Evolutionary conservation across 2,888 invertebrate genomes (phyloP).

Genomic region (Argyresthia goedartella): DNA sequence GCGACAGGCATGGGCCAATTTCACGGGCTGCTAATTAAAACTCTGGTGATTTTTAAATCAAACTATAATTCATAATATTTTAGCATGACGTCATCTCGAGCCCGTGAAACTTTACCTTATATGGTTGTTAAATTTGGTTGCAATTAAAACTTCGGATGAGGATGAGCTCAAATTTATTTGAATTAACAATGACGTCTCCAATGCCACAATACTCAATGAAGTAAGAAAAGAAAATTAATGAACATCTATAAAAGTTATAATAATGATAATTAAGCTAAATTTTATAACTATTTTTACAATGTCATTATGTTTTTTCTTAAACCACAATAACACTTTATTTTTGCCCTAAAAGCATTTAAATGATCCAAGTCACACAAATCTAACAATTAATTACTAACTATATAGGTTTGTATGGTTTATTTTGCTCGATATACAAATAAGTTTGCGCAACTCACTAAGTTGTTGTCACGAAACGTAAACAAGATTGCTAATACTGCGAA

Average conservation of each 20-base stretch:
- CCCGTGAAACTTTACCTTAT: no score
- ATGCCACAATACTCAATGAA: constrained; percentile 69
- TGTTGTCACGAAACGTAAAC: constrained; percentile 43
- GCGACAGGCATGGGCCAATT: no score
- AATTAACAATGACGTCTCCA: constrained; percentile 70
- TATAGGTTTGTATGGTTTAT: constrained; percentile 61
- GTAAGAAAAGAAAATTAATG: constrained; percentile 67
- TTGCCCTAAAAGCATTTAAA: constrained; percentile 69
- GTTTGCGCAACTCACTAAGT: constrained; percentile 42
- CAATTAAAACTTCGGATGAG: constrained; percentile 54
- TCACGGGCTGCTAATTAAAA: no score
- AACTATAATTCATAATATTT: constrained; percentile 21
- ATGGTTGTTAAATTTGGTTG: no score
- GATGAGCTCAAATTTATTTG: constrained; percentile 69
- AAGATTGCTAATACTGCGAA: constrained; percentile 65
- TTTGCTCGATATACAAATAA: constrained; percentile 70
- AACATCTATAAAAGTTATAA: constrained; percentile 72
- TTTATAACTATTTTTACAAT: constrained; percentile 70
- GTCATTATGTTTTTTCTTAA: constrained; percentile 67
- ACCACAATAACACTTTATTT: constrained; percentile 68
- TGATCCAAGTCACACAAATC: constrained; percentile 70
- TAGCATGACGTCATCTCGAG: no score
- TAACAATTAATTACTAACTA: constrained; percentile 71
- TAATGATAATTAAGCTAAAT: constrained; percentile 70
- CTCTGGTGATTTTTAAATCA: no score